Evolutionary conservation across 2,888 invertebrate species (phyloP).

Genomic region (Pollenia labialis): DNA sequence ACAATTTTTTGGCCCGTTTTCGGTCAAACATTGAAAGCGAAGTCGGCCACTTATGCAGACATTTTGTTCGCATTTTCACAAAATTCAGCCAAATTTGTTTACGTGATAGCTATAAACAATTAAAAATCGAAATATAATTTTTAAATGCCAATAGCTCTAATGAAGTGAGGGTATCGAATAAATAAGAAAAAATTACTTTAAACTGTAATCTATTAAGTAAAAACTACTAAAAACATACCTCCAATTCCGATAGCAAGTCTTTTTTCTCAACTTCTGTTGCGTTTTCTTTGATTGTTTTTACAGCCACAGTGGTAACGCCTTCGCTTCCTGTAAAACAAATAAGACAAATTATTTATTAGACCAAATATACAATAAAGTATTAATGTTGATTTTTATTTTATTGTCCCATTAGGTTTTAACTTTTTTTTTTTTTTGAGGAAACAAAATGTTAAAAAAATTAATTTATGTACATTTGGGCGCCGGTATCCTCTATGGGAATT

Average conservation of each 20-base stretch:
- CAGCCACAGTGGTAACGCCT: constrained; percentile 93
- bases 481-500: too few relatives aligned
- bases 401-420: neutral
- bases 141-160: too few relatives aligned
- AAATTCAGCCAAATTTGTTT: too few relatives aligned
- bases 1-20: too few relatives aligned
- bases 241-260: constrained; percentile 94
- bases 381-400: neutral
- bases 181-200: too few relatives aligned
- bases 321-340: constrained; percentile 84
- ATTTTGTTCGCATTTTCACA: too few relatives aligned
- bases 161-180: too few relatives aligned
- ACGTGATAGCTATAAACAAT: too few relatives aligned
- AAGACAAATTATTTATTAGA: neutral
- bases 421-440: neutral
- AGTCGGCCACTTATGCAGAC: too few relatives aligned
- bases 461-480: neutral
- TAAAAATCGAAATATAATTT: too few relatives aligned
- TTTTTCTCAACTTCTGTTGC: constrained; percentile 94
- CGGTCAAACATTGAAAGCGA: too few relatives aligned
- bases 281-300: constrained; percentile 97
- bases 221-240: constrained; percentile 81
- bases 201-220: neutral
- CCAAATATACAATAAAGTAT: too few relatives aligned
- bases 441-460: constrained; percentile 1